phyloP scores from a whole-genome alignment of 1,140 invertebrate genomes.

The Contarinia nasturtii region DNA sequence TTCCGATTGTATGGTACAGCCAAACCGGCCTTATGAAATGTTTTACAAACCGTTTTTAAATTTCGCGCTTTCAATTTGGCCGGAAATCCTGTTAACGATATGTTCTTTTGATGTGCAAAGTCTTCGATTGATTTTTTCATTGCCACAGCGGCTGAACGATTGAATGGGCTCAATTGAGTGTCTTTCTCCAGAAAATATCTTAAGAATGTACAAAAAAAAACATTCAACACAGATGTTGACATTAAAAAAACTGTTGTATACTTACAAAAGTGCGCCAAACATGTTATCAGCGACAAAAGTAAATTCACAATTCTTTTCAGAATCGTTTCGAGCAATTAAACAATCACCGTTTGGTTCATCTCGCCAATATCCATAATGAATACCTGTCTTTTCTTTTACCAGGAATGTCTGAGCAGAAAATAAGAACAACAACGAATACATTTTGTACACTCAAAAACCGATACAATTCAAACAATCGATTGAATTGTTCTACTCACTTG shows the following conservation, averaged over 20 bases:
- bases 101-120: conserved; percentile 41
- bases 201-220: conserved; percentile 2
- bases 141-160: conserved; percentile 33
- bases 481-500: conserved; percentile 47
- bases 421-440: no score
- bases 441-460: no score
- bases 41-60: conserved; percentile 50
- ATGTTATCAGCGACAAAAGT: conserved; percentile 58
- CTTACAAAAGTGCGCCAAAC: conserved; percentile 68
- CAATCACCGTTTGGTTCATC: conserved; percentile 56
- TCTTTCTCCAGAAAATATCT: conserved; percentile 42
- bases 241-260: conserved; percentile 5
- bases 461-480: no score
- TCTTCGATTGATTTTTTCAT: conserved; percentile 39
- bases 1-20: conserved; percentile 72
- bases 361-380: conserved; percentile 78
- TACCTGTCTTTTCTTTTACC: conserved; percentile 42
- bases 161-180: conserved; percentile 44
- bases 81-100: conserved; percentile 17
- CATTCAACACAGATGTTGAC: conserved; percentile 4
- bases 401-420: conserved; percentile 43
- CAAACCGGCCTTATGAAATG: conserved; percentile 72
- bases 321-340: conserved; percentile 58
- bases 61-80: conserved; percentile 24
- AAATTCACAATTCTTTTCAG: conserved; percentile 43